Conservation (phyloP, 2,888 invertebrate genomes). For the Galerucella pusilla region DNA sequence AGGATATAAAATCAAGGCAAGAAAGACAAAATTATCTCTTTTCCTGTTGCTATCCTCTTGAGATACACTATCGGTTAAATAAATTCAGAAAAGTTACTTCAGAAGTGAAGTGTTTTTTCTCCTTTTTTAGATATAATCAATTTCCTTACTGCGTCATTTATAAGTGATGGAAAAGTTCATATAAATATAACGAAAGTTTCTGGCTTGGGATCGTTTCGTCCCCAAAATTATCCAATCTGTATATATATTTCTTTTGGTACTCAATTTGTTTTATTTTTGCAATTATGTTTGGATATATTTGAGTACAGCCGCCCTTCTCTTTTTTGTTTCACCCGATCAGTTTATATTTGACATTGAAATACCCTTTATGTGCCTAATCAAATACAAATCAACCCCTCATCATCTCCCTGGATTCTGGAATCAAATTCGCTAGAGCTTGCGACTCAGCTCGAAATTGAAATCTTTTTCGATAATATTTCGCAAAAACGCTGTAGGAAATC, state of each 20-base stretch:
- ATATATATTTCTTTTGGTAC: neutral
- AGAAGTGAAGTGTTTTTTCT: neutral
- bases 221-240: neutral
- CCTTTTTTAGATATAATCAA: neutral
- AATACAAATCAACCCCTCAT: no score
- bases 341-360: no score
- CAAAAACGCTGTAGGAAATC: no score
- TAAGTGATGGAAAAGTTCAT: neutral
- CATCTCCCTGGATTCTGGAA: no score
- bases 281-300: no score
- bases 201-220: neutral
- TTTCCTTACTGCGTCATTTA: neutral
- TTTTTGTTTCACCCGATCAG: no score
- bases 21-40: slow-evolving; percentile 1
- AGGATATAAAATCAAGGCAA: slow-evolving; percentile 2
- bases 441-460: no score
- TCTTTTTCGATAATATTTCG: no score
- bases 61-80: slow-evolving; percentile 1
- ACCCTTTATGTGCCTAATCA: no score
- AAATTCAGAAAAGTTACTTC: slow-evolving; percentile 3
- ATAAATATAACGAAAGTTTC: neutral
- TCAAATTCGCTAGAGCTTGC: no score
- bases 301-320: no score
- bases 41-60: slow-evolving; percentile 6
- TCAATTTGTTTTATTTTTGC: neutral